These are phyloP conservation scores for Mus caroli DNA, from an alignment of 2,797 vertebrate species.

Conservation along the genomic window DNA sequence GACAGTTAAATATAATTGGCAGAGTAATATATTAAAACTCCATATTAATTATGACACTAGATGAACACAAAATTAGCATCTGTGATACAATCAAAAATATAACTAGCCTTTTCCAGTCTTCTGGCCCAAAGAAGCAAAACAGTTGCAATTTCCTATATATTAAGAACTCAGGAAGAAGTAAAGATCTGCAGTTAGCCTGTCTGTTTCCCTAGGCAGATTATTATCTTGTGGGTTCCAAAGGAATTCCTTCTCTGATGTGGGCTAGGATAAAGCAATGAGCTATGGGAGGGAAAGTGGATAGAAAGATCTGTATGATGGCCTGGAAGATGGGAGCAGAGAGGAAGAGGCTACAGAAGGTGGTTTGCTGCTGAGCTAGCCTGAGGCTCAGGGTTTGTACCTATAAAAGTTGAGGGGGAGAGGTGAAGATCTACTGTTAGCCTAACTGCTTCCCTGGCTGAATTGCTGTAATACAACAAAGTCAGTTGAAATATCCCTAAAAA, in stretches of 20 bases:
- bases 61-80: not conserved
- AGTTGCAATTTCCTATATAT: not conserved
- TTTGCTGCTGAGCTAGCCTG: not conserved
- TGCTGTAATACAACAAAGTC: not conserved
- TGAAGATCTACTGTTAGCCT: not conserved
- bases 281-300: no score
- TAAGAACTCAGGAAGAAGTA: not conserved
- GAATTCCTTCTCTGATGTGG: not conserved
- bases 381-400: not conserved
- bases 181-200: not conserved
- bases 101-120: not conserved
- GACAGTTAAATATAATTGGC: not conserved
- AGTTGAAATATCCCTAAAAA: conserved; percentile 16
- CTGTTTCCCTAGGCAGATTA: not conserved
- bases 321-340: not conserved
- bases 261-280: not conserved
- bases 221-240: not conserved
- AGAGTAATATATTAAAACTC: not conserved
- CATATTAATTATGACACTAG: not conserved
- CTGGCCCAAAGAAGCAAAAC: not conserved
- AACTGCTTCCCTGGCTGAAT: no score
- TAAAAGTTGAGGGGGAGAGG: not conserved
- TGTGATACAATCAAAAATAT: not conserved
- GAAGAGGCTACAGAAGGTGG: not conserved
- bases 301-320: not conserved